These are phyloP conservation scores for Ammospiza caudacuta DNA, from an alignment of 2,113 vertebrate species.

Conservation along the genomic window DNA sequence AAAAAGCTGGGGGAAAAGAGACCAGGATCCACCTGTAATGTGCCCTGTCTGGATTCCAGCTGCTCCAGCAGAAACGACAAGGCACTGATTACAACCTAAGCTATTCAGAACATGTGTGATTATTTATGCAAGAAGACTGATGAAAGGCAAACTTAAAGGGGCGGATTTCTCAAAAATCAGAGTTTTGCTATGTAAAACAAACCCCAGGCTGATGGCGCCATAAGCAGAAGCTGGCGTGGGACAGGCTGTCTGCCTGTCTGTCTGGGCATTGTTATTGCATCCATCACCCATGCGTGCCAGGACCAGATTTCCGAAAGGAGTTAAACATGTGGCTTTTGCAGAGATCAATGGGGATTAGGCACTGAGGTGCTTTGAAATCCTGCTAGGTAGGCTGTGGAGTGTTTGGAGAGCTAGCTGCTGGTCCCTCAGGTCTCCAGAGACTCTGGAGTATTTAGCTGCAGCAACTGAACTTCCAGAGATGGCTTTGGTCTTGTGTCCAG, in stretches of 20 bases:
- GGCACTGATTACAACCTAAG: not conserved
- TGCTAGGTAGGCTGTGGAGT: not conserved
- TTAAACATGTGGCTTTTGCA: not conserved
- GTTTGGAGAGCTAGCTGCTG: not conserved
- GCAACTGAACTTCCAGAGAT: not conserved
- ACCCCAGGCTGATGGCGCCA: not conserved
- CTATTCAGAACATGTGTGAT: constrained; percentile 5
- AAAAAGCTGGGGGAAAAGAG: not conserved
- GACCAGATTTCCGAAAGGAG: not conserved
- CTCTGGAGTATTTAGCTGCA: not conserved
- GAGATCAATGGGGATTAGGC: not conserved
- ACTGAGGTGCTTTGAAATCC: not conserved
- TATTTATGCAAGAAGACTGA: constrained; percentile 12
- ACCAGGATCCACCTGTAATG: not conserved
- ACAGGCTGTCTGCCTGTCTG: not conserved
- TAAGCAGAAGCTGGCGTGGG: not conserved
- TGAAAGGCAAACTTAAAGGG: constrained; percentile 3
- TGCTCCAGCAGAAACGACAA: not conserved
- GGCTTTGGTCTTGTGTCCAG: not conserved
- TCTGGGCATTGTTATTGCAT: not conserved
- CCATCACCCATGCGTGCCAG: fast-evolving
- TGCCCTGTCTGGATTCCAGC: constrained; percentile 16
- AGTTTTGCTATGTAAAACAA: not conserved
- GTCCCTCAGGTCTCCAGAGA: not conserved
- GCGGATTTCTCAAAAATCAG: not conserved